These are phyloP conservation scores for Athrips mouffetella DNA, from an alignment of 2,888 invertebrate species.

Conservation along the genomic window DNA sequence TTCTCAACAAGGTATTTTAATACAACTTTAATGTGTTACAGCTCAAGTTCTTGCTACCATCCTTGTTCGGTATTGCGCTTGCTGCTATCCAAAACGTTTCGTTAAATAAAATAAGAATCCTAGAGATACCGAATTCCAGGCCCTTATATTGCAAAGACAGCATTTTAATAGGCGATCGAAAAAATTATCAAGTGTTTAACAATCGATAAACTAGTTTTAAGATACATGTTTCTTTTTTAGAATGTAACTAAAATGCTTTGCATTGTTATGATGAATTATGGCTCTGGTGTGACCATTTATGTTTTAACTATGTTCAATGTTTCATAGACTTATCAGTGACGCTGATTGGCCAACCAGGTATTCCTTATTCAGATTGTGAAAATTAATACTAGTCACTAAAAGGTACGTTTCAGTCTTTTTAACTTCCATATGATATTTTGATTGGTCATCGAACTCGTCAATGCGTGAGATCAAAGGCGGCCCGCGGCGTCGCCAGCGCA, in stretches of 20 bases:
- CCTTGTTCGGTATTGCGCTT: conserved; percentile 65
- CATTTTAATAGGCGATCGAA: conserved; percentile 56
- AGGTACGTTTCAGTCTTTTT: conserved; percentile 17
- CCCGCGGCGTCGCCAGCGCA: conserved; percentile 49
- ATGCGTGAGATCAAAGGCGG: conserved; percentile 59
- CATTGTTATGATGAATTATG: conserved; percentile 20
- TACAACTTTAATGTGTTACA: conserved; percentile 44
- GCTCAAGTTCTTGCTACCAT: conserved; percentile 49
- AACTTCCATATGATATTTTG: conserved; percentile 55
- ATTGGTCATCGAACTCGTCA: conserved; percentile 67
- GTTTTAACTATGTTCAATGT: conserved; percentile 14
- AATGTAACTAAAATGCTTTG: conserved; percentile 23
- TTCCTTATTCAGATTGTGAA: conserved; percentile 10
- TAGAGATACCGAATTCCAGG: conserved; percentile 61
- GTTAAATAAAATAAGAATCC: conserved; percentile 67
- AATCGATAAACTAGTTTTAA: conserved; percentile 51
- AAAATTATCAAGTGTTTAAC: conserved; percentile 49
- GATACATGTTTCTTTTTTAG: conserved; percentile 29
- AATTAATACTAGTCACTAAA: conserved; percentile 10
- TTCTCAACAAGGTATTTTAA: conserved; percentile 55
- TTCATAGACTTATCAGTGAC: conserved; percentile 8
- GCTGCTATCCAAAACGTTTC: conserved; percentile 54
- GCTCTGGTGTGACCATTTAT: conserved; percentile 16
- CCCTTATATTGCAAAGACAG: conserved; percentile 66
- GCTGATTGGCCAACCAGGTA: conserved; percentile 3